Evolutionary conservation across 2,797 vertebrate genomes (phyloP), one percentile per base, ranked within the genome.

Genomic region (Eurystomus glaucurus): DNA sequence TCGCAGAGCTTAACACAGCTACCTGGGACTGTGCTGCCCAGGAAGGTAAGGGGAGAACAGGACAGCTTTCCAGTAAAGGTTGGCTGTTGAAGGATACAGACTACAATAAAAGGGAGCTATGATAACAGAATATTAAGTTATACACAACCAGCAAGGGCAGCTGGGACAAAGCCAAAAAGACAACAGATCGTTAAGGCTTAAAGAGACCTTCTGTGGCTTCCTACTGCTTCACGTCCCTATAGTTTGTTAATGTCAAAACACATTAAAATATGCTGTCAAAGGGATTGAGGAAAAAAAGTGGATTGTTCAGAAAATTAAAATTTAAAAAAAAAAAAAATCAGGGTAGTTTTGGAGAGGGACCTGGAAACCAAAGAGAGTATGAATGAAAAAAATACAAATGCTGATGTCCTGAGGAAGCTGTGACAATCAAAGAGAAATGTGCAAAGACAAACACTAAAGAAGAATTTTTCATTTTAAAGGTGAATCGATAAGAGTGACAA

Each of bases 91-190:
- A 94, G 77, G 48, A 78, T 69, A 48, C 23, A 33, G 69, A 65
- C 61, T 88, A 61, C 54, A 88, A 35, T 3, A 76, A 60, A 76
- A 69, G 16, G 52, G 48, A 89, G 64, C 70, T 85, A 75, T 29
- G 51, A 3, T 45, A 87, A 64, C 46, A 71, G 33, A 88, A 41
- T 61, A 70, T 85, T 50, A 76, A 70, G 17, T 70, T 45, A 75
- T 37, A 74, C 12, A 92, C 51, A 86, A 80, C n/a, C 61, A 91
- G 55, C 51, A 83, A 93, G 52, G 37, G 75, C 37, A 85, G 75
- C 52, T 93, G 87, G 96, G 70, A 89, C 71, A 65, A 93, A 95
- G 78, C 35, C 69, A 88, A 55, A 79, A 75, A 62, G 45, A 39
- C 37, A 86, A 85, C 11, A 76, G 35, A 92, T 77, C 0, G 0